phyloP scores from a whole-genome alignment of 2,888 invertebrate genomes.

The Ectemnius continuus region DNA sequence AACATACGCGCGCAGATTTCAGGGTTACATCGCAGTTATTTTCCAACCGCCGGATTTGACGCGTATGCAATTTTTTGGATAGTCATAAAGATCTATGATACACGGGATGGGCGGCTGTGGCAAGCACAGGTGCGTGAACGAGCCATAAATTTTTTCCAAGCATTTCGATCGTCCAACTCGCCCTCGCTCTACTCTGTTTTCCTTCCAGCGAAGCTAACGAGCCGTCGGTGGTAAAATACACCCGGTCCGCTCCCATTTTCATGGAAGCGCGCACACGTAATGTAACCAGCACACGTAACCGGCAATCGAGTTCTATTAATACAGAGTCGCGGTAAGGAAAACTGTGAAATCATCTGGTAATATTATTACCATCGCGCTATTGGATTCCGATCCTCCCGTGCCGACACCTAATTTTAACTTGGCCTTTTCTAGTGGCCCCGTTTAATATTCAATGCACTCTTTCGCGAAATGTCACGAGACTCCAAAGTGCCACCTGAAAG shows the following conservation, averaged over 20 bases:
- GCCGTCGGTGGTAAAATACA: conserved; percentile 37
- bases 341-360: conserved; percentile 37
- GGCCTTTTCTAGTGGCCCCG: not conserved
- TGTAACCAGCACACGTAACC: conserved; percentile 27
- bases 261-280: conserved; percentile 20
- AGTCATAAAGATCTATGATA: too few species aligned
- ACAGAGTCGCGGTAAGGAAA: conserved; percentile 39
- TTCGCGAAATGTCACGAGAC: not conserved
- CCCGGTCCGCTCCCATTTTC: conserved; percentile 23
- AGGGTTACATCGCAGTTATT: too few species aligned
- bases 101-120: too few species aligned
- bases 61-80: too few species aligned
- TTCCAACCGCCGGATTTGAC: too few species aligned
- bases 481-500: not conserved
- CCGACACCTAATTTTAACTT: conserved; percentile 14
- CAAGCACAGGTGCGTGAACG: conserved; percentile 8
- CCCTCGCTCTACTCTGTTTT: conserved; percentile 7
- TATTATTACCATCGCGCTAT: conserved; percentile 47
- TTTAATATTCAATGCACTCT: conserved; percentile 1
- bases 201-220: not conserved
- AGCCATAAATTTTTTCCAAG: conserved; percentile 6
- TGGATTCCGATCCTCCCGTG: conserved; percentile 34
- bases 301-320: conserved; percentile 54
- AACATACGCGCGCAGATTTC: too few species aligned
- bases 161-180: conserved; percentile 12